Evolutionary conservation across 2,888 invertebrate genomes (phyloP).

Genomic region (Volucella inflata): DNA sequence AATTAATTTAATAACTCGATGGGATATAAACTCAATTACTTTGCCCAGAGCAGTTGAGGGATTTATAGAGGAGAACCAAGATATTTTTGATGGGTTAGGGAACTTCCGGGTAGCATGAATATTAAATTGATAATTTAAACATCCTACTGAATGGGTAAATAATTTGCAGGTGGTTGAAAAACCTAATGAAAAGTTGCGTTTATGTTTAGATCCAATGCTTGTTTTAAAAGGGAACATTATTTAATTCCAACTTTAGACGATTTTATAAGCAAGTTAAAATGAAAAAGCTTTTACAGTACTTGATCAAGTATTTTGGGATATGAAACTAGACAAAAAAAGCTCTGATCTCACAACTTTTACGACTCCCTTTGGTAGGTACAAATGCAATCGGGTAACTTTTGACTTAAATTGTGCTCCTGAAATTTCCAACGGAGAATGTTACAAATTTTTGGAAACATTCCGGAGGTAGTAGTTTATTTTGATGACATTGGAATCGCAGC

Average conservation of each 20-base stretch:
- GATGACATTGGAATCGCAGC: too few relatives aligned
- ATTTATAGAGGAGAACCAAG: constrained; percentile 36
- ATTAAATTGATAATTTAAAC: constrained; percentile 52
- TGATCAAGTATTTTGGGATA: constrained; percentile 60
- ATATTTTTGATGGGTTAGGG: constrained; percentile 68
- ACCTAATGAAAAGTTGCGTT: constrained; percentile 57
- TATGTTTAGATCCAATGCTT: too few relatives aligned
- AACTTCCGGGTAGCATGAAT: constrained; percentile 47
- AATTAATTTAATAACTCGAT: constrained; percentile 42
- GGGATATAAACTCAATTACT: constrained; percentile 50
- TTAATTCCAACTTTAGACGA: constrained; percentile 78
- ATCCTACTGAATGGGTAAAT: constrained; percentile 22
- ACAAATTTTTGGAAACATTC: too few relatives aligned
- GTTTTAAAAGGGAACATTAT: constrained; percentile 73
- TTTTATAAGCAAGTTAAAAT: not conserved
- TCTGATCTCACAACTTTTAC: constrained; percentile 76
- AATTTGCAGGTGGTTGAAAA: constrained; percentile 76
- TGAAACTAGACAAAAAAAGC: constrained; percentile 72
- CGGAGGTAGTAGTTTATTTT: too few relatives aligned
- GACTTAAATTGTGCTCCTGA: too few relatives aligned
- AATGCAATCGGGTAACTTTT: too few relatives aligned
- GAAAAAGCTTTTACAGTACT: too few relatives aligned
- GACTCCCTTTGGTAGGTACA: constrained; percentile 33
- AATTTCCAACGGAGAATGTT: too few relatives aligned
- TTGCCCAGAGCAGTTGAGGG: constrained; percentile 27